Evolutionary conservation across 2,113 vertebrate genomes (phyloP), one percentile per base, ranked within the genome.

Genomic region (Macaca mulatta): DNA sequence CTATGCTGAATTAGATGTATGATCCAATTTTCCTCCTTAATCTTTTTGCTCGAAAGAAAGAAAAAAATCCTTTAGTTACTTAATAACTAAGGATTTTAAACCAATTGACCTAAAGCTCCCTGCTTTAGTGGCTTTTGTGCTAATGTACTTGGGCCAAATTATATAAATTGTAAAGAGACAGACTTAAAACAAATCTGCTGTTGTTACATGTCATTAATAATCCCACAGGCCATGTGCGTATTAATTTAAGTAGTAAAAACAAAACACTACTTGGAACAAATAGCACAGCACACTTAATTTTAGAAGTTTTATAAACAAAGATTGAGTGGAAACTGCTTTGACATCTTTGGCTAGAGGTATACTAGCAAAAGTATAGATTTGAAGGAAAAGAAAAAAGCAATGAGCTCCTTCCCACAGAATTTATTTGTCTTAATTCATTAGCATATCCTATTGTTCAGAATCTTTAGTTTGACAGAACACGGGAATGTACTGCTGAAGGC

Each of bases 61-160:
- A 30, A 35, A 50, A 64, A 48, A 8, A 14, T 32, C 3, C 23
- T 45, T 94, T 64, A 11, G 20, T 87, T 97, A 93, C 27, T 77
- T 93, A 86, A 89, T 70, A 86, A 89, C 32, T n/a, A 93, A 82
- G n/a, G 59, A 72, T 93, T 92, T 95, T 89, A 82, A 32, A 95
- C 59, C 67, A 81, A 96, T 93, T 96, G 90, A 93, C 82, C 91
- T 87, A 69, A 64, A 64, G 17, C 17, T 81, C 52, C 57, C 48
- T 57, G 61, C 25, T 52, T 74, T 80, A n/a, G 22, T 90, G 74
- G 32, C 50, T 90, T 96, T 82, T 35, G 35, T 94, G 59, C 10
- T 96, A 89, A 94, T 67, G 5, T 80, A 90, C 64, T 94, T 81
- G 9, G 22, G 45, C 7, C 83, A 93, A 88, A 86, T 74, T 81